Evolutionary conservation across 2,888 invertebrate species (phyloP).

Genomic region (Gerris lacustris): DNA sequence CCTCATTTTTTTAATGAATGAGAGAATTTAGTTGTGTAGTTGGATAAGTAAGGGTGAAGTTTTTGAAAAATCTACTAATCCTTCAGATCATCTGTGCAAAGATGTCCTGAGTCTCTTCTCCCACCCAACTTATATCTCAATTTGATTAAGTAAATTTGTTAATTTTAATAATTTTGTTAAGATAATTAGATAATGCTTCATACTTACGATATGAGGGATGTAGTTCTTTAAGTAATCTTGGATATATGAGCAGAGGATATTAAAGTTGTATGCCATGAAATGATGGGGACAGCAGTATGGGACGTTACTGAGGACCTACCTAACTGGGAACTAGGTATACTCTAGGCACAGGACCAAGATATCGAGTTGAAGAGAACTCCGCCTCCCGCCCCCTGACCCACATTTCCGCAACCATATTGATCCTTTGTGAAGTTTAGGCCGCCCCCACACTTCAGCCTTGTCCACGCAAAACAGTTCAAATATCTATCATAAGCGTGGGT

Average conservation of each 20-base stretch:
- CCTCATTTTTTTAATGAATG: no score
- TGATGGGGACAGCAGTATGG: constrained; percentile 1
- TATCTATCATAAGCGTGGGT: no score
- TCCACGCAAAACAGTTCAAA: no score
- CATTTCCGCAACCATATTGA: background rate
- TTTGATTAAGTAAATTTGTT: no score
- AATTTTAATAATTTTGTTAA: no score
- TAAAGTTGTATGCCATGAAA: constrained; percentile 1
- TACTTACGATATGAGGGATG: background rate
- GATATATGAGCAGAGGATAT: background rate
- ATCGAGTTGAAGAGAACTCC: background rate
- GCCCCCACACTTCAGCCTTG: background rate
- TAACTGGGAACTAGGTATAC: background rate
- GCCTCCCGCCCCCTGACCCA: background rate
- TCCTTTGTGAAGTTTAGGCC: background rate
- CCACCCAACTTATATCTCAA: no score
- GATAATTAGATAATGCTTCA: background rate
- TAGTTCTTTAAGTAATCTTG: background rate
- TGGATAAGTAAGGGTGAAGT: no score
- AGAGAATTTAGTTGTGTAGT: no score
- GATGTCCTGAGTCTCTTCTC: no score
- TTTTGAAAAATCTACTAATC: no score
- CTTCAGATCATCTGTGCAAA: no score
- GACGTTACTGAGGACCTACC: constrained; percentile 5
- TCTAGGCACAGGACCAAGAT: background rate